phyloP scores from a whole-genome alignment of 1,140 invertebrate genomes.

The Bactericera cockerelli region DNA sequence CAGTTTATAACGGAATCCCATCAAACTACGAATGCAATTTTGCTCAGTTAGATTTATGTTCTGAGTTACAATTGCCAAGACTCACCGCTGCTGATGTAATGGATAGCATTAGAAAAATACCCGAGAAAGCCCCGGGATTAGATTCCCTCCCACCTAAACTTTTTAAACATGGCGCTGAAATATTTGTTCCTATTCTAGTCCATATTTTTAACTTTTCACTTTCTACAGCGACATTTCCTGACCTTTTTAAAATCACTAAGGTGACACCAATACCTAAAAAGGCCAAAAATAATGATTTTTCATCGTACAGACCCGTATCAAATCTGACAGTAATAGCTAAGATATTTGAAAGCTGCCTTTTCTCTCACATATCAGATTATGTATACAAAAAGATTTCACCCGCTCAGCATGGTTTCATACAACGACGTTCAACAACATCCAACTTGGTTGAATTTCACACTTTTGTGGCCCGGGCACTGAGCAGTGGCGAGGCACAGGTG shows the following conservation, averaged over 20 bases:
- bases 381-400: neutral
- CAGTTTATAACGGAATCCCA: neutral
- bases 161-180: neutral
- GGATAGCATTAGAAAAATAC: neutral
- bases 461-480: neutral
- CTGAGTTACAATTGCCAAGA: neutral
- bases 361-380: neutral
- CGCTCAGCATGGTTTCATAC: conserved; percentile 2
- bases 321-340: neutral
- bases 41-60: neutral
- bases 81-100: neutral
- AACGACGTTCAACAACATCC: neutral
- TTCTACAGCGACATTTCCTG: neutral
- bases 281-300: neutral
- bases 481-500: neutral
- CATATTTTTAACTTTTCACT: conserved; percentile 10
- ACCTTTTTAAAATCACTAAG: conserved; percentile 1
- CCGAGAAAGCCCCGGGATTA: neutral
- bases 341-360: neutral
- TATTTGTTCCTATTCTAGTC: neutral
- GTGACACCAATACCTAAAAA: conserved; percentile 8
- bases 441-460: conserved; percentile 5
- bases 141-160: neutral
- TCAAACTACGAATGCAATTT: neutral
- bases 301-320: neutral